phyloP scores from a whole-genome alignment of 2,888 invertebrate species.

The Cordilura impudica region DNA sequence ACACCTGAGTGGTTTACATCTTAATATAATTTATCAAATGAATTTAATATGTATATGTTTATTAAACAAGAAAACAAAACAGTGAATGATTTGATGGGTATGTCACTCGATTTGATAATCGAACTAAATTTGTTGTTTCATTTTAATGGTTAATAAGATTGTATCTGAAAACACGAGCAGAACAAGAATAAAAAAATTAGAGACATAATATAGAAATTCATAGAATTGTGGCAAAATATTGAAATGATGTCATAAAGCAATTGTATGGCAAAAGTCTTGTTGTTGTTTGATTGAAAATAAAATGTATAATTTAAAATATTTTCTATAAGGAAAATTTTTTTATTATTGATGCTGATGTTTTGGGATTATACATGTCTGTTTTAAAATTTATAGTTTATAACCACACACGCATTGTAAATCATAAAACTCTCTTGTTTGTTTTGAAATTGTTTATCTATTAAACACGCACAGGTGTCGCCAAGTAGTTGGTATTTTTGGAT shows the following conservation, averaged over 20 bases:
- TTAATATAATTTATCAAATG: neutral
- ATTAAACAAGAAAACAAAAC: neutral
- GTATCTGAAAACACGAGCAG: neutral
- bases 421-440: neutral
- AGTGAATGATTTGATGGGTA: neutral
- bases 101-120: neutral
- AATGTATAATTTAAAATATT: neutral
- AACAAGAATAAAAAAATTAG: neutral
- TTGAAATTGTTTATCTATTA: slow-evolving; percentile 22
- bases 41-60: neutral
- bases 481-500: slow-evolving; percentile 31
- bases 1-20: neutral
- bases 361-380: neutral
- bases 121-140: neutral
- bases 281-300: neutral
- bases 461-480: slow-evolving; percentile 27
- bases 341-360: neutral
- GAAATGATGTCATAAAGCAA: slow-evolving; percentile 52
- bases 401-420: neutral
- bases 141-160: neutral
- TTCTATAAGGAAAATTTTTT: neutral
- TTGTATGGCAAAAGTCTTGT: neutral
- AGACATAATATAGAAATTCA: slow-evolving; percentile 12
- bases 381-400: neutral
- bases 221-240: slow-evolving; percentile 41